A percentile compares a stretch with the other conserved stretches of the same genome.
Evolutionary conservation across 2,888 invertebrate species (phyloP).

Genomic region (Dasypogon diadema): DNA sequence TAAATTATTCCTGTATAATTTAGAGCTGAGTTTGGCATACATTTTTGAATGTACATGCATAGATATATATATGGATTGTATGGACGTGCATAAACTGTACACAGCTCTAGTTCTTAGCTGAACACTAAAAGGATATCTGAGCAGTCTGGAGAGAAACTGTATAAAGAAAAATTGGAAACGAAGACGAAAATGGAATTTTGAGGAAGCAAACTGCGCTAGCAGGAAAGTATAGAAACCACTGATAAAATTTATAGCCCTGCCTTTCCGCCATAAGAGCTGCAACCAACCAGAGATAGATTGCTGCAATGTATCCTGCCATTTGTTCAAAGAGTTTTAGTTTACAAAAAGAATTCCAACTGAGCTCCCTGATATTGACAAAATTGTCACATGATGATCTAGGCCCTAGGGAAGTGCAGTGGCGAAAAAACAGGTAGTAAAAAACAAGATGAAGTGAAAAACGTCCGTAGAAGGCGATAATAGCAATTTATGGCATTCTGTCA

Average conservation of each 20-base stretch:
- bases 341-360: constrained; percentile 10
- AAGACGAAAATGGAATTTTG: constrained; percentile 37
- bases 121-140: not conserved
- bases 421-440: constrained; percentile 7
- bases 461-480: constrained; percentile 37
- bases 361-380: constrained; percentile 20
- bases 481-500: constrained; percentile 50
- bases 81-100: no score
- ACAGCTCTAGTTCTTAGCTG: not conserved
- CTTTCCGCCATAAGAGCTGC: constrained; percentile 20
- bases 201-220: constrained; percentile 19
- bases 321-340: not conserved
- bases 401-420: not conserved
- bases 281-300: constrained; percentile 32
- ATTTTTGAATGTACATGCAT: constrained; percentile 26
- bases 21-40: constrained; percentile 53
- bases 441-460: constrained; percentile 12
- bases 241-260: constrained; percentile 51
- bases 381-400: constrained; percentile 35
- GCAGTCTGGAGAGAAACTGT: no score
- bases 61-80: not conserved
- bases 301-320: constrained; percentile 36
- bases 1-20: constrained; percentile 54
- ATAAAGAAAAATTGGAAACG: constrained; percentile 33
- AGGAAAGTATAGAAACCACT: constrained; percentile 51